These are phyloP conservation scores for Patagioenas fasciata DNA, from an alignment of 2,113 vertebrate species.

Conservation along the genomic window DNA sequence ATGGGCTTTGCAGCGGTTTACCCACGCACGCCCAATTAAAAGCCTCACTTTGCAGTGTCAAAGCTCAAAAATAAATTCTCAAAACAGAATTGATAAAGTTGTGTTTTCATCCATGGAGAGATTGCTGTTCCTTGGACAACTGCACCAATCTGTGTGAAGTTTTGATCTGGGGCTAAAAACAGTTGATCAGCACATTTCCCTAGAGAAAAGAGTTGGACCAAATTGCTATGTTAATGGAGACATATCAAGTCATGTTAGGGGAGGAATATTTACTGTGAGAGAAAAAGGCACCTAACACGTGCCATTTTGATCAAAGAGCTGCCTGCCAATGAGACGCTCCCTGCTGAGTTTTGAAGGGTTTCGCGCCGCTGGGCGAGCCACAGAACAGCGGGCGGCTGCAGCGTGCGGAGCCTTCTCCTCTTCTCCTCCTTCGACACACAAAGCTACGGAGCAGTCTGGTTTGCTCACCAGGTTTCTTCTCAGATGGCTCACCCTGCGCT, in stretches of 20 bases:
- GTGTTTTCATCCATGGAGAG: neutral
- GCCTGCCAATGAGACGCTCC: neutral
- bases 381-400: neutral
- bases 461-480: neutral
- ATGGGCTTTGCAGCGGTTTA: neutral
- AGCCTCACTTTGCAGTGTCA: neutral
- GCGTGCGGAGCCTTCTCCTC: neutral
- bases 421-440: neutral
- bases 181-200: neutral
- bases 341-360: slow-evolving; percentile 44
- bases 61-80: neutral
- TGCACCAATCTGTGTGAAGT: neutral
- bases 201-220: slow-evolving; percentile 5
- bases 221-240: slow-evolving; percentile 45
- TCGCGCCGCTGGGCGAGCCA: neutral
- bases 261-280: slow-evolving; percentile 1
- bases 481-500: neutral
- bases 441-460: neutral
- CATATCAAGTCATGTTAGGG: neutral
- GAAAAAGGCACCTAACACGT: slow-evolving; percentile 48
- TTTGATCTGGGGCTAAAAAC: neutral
- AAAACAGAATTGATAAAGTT: neutral
- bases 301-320: slow-evolving; percentile 32
- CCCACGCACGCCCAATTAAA: neutral
- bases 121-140: neutral